Base-by-base conservation (phyloP, 2,888 invertebrate genomes). In the Napeogenes sylphis region DNA sequence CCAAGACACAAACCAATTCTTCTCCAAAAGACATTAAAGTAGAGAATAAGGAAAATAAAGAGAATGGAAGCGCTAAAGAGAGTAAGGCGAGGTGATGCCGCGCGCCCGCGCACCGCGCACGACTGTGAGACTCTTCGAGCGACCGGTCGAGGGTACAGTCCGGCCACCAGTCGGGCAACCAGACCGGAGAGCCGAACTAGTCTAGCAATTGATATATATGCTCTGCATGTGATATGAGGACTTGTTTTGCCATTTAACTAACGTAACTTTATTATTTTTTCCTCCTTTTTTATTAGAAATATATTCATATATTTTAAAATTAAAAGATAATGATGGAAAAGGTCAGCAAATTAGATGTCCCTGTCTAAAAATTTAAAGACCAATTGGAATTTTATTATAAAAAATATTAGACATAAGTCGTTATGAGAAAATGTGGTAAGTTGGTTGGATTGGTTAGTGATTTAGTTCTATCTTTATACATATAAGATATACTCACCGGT, bases 91-190 rank as follows among this genome's bases (percentile, higher is more conserved):
- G 74, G 72, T 70, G 70, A 72, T 74, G 72, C 59, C 67, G 67
- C 58, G 70, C 71, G 58, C 67, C 68, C 54, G 72, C 74, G 70
- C 69, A 65, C 4, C 67, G 72, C 70, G 69, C 71, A 57, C 64
- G 68, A 6, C 60, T 67, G 45, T 71, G 64, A 67, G 58, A 54
- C 46, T 6, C n/a, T 8, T 51, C 51, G 51, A n/a, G 30, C 51
- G 51, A 51, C 51, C 30, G 30, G 51, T 30, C 30, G 51, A 10
- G 30, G 30, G 12, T 10, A 13, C 21, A 8, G 30, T 51, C 51
- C 51, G 51, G 51, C 21, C 51, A 51, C 30, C 51, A 51, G 30
- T 30, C 51, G 12, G 51, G 30, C 51, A 51, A 51, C 30, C 51
- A 12, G 12, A 4, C n/a, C 12, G 51, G 51, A 51, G 4, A 51